Evolutionary conservation across 2,888 invertebrate species (phyloP), one percentile per base, ranked within the genome.

Genomic region (Allolobophora icterica): DNA sequence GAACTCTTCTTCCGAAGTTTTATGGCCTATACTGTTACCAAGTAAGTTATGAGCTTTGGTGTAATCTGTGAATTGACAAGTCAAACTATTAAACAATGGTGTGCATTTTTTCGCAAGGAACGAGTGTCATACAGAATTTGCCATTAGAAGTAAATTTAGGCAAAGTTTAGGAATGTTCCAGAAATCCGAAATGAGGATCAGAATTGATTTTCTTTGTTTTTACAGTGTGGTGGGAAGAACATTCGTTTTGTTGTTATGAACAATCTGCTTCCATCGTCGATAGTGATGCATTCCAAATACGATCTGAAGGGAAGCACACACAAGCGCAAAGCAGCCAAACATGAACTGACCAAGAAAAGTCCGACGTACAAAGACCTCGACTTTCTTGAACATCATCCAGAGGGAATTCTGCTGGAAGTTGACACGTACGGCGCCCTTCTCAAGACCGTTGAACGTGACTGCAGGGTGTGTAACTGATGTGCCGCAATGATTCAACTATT

Each of bases 231-330:
- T 96, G 99, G 99, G 94, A 99, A 99, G 97, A 99, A 99, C 96
- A 98, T 99, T 94, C 97, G 99, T 93, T 96, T 99, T 95, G 97
- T 98, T 92, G 98, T 99, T 92, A 99, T 99, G 99, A 99, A 99
- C 96, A 99, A 99, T 96, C 96, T 99, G 94, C 96, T 99, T 95
- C 99, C 99, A 58, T 98, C 99, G 35, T 97, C 97, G 40, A 97
- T 99, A 91, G 97, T 97, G 95, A 96, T 99, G 95, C 99, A 99
- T 96, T 97, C 99, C 95, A 99, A 99, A 95, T 99, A 99, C 96
- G 99, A 99, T 96, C 96, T 99, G 93, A 99, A 99, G 96, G 99
- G 99, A 24, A 99, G 99, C 93, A 99, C 99, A 0, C 99, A 99
- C 94, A 99, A 99, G 95, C 96, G 99, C 95, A 99, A 99, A 97